A percentile compares a stretch with the other conserved stretches of the same genome.
Evolutionary conservation across 1,140 invertebrate species (phyloP).

Genomic region (Drosophila nigromelanica): DNA sequence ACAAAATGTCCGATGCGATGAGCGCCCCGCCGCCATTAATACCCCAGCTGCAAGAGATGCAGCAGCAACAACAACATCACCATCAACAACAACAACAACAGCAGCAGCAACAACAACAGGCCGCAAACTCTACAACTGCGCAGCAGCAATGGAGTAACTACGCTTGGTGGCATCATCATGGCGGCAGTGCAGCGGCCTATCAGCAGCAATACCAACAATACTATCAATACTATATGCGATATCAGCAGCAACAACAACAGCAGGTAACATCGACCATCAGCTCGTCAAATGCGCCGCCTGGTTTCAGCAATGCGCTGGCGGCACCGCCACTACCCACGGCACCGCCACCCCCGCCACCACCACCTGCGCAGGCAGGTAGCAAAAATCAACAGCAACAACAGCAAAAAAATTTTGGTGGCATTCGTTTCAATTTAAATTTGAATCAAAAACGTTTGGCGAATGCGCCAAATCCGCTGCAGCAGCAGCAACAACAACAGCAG

Average conservation of each 20-base stretch:
- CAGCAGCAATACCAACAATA: constrained; percentile 79
- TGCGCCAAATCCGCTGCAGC: constrained; percentile 73
- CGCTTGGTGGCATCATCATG: constrained; percentile 69
- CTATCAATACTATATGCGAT: constrained; percentile 80
- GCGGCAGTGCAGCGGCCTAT: constrained; percentile 59
- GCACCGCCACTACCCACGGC: constrained; percentile 70
- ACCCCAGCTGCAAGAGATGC: constrained; percentile 81
- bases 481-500: constrained; percentile 78
- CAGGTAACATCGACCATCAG: constrained; percentile 72
- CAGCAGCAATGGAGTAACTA: constrained; percentile 74
- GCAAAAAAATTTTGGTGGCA: constrained; percentile 80
- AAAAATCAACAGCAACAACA: constrained; percentile 37
- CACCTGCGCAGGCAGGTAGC: constrained; percentile 37
- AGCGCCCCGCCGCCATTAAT: constrained; percentile 73
- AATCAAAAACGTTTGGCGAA: constrained; percentile 75
- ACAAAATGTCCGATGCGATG: constrained; percentile 74
- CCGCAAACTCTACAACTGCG: constrained; percentile 34
- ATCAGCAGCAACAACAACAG: constrained; percentile 68
- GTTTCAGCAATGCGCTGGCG: constrained; percentile 75
- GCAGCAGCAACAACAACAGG: constrained; percentile 66
- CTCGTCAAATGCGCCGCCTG: constrained; percentile 75
- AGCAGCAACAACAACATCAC: constrained; percentile 71
- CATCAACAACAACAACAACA: constrained; percentile 58
- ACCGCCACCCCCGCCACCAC: constrained; percentile 69
- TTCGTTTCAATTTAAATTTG: constrained; percentile 83